phyloP scores from a whole-genome alignment of 2,113 vertebrate genomes.

The Bubo blakistoni region DNA sequence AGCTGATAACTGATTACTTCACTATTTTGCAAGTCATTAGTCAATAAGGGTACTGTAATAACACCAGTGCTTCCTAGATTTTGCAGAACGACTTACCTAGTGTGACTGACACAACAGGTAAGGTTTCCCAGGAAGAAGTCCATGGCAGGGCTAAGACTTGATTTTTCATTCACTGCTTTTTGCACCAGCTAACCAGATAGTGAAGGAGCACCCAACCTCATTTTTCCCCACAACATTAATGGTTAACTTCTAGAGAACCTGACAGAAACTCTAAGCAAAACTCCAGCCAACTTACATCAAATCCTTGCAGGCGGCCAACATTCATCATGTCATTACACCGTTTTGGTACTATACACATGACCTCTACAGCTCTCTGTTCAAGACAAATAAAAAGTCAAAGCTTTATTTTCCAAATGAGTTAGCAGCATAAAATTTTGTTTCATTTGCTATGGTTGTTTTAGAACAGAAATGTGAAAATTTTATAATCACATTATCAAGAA shows the following conservation, averaged over 20 bases:
- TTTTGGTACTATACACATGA: constrained; percentile 97
- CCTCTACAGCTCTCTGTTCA: constrained; percentile 92
- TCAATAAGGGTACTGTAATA: background rate
- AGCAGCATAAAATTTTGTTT: background rate
- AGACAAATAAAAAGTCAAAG: constrained; percentile 1
- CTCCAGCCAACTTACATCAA: constrained; percentile 83
- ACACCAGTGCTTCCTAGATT: background rate
- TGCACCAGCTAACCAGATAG: background rate
- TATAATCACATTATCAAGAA: background rate
- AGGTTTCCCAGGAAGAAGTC: background rate
- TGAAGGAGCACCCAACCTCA: background rate
- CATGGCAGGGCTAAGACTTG: background rate
- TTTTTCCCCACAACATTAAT: background rate
- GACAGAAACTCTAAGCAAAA: background rate
- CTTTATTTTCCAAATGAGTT: background rate
- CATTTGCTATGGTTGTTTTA: background rate
- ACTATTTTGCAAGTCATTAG: background rate
- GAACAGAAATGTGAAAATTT: background rate
- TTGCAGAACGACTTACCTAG: background rate
- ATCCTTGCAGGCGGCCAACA: constrained; percentile 95
- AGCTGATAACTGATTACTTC: background rate
- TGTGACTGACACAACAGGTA: background rate
- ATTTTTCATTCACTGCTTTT: background rate
- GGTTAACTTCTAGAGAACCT: background rate
- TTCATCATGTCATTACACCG: constrained; percentile 99